Evolutionary conservation across 1,140 invertebrate genomes (phyloP).

Genomic region (Agrilus planipennis): DNA sequence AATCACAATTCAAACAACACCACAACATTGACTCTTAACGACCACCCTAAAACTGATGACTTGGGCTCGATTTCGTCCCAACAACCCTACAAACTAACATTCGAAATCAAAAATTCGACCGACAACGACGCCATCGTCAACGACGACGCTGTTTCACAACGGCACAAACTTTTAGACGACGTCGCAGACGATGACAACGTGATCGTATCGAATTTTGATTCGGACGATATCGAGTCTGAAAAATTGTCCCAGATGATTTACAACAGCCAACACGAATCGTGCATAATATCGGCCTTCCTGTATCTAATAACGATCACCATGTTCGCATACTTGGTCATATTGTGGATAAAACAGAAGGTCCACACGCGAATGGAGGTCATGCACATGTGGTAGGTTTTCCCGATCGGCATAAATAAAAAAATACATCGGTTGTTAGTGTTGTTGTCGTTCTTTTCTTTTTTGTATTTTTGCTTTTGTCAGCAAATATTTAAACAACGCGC

Average conservation of each 20-base stretch:
- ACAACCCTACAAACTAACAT: constrained; percentile 27
- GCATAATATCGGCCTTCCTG: constrained; percentile 30
- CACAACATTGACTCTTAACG: constrained; percentile 12
- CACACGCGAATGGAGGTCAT: constrained; percentile 30
- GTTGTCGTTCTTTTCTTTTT: no score
- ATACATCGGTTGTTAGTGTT: background rate
- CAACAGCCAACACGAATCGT: constrained; percentile 21
- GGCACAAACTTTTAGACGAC: constrained; percentile 3
- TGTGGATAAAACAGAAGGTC: constrained; percentile 33
- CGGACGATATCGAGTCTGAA: constrained; percentile 7
- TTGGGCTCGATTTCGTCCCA: constrained; percentile 15
- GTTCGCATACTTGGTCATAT: constrained; percentile 28
- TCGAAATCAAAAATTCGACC: constrained; percentile 24
- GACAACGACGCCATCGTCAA: no score
- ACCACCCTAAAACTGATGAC: constrained; percentile 18
- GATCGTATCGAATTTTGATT: constrained; percentile 21
- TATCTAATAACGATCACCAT: constrained; percentile 33
- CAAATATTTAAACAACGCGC: constrained; percentile 7
- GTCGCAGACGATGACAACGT: constrained; percentile 16
- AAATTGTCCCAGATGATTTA: constrained; percentile 1
- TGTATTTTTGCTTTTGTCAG: no score
- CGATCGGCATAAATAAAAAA: no score
- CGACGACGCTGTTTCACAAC: background rate
- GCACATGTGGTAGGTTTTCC: constrained; percentile 29
- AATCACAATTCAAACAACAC: constrained; percentile 32